Conservation (phyloP, 2,113 vertebrate genomes). For the Heloderma charlesbogerti region DNA sequence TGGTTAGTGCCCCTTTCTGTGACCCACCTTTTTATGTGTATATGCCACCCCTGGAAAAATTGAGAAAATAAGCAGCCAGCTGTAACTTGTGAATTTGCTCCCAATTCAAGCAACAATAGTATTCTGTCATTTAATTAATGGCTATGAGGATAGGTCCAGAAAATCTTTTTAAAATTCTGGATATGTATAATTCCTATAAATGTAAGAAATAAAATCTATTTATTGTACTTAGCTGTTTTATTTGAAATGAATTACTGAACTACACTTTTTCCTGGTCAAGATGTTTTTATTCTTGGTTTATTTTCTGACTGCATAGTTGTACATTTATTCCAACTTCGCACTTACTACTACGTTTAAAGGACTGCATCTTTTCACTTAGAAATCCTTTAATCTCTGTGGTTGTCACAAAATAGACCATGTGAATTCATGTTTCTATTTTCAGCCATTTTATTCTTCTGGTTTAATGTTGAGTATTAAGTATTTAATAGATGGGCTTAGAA, state of each 20-base stretch:
- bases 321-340: background rate
- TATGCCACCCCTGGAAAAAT: background rate
- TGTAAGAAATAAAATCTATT: constrained; percentile 4
- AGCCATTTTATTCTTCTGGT: constrained; percentile 18
- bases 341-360: background rate
- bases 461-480: constrained; percentile 16
- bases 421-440: background rate
- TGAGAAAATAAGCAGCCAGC: background rate
- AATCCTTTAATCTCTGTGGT: background rate
- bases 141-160: background rate
- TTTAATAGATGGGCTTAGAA: background rate
- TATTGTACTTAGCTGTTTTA: background rate
- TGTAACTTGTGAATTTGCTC: background rate
- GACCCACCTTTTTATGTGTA: background rate
- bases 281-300: background rate
- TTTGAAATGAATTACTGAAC: background rate
- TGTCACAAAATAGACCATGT: background rate
- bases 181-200: background rate
- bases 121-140: background rate
- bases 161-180: background rate
- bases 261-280: accelerated
- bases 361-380: background rate
- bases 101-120: background rate
- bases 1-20: too few relatives aligned
- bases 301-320: background rate